Evolutionary conservation across 2,797 vertebrate species (phyloP).

Genomic region (Siniperca scherzeri): DNA sequence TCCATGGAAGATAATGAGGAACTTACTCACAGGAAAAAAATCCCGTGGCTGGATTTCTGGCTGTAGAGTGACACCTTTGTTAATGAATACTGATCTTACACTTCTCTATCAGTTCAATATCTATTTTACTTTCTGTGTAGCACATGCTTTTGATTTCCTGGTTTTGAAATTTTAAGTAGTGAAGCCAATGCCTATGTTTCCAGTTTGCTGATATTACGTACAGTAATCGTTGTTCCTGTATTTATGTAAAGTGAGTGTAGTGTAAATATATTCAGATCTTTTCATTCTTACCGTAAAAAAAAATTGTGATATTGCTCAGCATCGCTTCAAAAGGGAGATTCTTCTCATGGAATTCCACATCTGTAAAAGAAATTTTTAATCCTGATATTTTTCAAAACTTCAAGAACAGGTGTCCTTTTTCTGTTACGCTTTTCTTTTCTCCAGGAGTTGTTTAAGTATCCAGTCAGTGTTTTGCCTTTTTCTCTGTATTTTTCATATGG

Average conservation of each 20-base stretch:
- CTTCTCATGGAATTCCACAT: conserved; percentile 89
- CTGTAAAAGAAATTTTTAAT: conserved; percentile 91
- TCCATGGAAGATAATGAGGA: conserved; percentile 64
- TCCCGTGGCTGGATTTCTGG: conserved; percentile 67
- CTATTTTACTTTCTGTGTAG: conserved; percentile 83
- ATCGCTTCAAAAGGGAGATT: conserved; percentile 94
- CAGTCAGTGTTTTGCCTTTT: conserved; percentile 96
- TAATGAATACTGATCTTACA: conserved; percentile 77
- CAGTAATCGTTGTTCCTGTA: conserved; percentile 99
- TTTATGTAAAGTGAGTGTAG: conserved; percentile 99
- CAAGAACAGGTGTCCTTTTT: conserved; percentile 91
- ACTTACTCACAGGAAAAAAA: conserved; percentile 50
- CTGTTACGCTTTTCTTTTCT: conserved; percentile 73
- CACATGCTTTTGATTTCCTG: conserved; percentile 85
- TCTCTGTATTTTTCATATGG: conserved; percentile 92
- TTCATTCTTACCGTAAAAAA: conserved; percentile 92
- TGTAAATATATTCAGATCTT: conserved; percentile 99
- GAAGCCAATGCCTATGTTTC: conserved; percentile 95
- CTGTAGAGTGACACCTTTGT: conserved; percentile 75
- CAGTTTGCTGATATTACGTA: conserved; percentile 96
- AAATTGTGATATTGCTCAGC: conserved; percentile 95
- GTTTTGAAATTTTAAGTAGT: conserved; percentile 91
- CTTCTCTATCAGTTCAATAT: conserved; percentile 78
- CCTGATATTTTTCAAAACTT: conserved; percentile 91
- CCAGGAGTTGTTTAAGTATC: conserved; percentile 96